Evolutionary conservation across 2,113 vertebrate species (phyloP).

Genomic region (Eclectus roratus): DNA sequence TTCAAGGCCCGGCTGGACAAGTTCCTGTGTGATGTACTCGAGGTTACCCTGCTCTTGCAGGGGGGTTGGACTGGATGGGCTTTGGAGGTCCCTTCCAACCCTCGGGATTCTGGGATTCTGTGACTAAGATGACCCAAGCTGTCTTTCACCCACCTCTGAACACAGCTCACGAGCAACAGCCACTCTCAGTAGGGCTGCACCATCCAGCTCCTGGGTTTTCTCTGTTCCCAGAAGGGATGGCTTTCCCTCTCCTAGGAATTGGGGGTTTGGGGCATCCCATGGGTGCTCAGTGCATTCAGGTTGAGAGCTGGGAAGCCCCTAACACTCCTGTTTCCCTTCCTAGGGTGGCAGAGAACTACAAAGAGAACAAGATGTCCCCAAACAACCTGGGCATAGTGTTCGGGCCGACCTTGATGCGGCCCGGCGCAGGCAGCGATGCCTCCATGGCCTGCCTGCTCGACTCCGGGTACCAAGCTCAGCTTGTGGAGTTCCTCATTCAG

Average conservation of each 20-base stretch:
- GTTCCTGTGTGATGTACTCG: too few species aligned
- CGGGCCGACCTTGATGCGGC: conserved; percentile 88
- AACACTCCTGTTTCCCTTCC: not conserved
- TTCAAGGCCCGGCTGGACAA: too few species aligned
- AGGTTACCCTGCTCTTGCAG: too few species aligned
- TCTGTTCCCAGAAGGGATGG: not conserved
- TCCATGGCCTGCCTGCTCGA: conserved; percentile 84
- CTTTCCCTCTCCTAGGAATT: not conserved
- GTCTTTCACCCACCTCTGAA: not conserved
- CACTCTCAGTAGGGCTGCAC: not conserved
- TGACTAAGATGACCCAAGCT: not conserved
- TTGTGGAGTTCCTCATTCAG: conserved; percentile 88
- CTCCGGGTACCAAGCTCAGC: conserved; percentile 84
- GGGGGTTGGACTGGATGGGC: too few species aligned
- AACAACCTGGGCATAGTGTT: conserved; percentile 94
- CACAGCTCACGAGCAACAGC: too few species aligned
- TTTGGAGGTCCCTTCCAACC: too few species aligned
- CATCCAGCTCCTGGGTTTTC: not conserved
- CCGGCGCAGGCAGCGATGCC: conserved; percentile 66
- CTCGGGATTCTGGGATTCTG: too few species aligned
- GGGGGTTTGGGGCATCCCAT: not conserved
- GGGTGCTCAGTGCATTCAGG: not conserved
- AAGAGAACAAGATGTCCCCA: conserved; percentile 93
- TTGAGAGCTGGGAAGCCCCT: not conserved
- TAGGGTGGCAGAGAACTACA: conserved; percentile 83